A percentile compares a stretch with the other conserved stretches of the same genome.
Evolutionary conservation across 2,888 invertebrate species (phyloP).

Genomic region (Reticulitermes lucifugus): DNA sequence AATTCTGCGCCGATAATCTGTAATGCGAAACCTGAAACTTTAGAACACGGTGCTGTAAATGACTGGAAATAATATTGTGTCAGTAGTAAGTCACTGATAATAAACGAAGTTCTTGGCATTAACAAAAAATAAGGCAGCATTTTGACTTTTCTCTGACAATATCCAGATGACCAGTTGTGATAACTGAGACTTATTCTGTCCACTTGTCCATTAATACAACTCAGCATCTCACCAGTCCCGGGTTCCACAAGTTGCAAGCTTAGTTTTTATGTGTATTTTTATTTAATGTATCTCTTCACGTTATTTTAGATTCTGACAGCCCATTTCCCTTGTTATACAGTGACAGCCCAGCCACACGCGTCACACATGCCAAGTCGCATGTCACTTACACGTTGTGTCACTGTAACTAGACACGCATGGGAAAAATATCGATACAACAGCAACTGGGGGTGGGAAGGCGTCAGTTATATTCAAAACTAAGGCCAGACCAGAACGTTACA

Average conservation of each 20-base stretch:
- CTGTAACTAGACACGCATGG: conserved; percentile 27
- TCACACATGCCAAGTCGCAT: conserved; percentile 46
- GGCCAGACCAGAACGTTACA: not conserved
- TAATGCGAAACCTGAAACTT: too few species aligned
- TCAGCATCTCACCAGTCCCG: not conserved
- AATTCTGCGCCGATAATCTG: too few species aligned
- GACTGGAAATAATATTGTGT: too few species aligned
- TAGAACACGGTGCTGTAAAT: too few species aligned
- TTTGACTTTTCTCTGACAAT: too few species aligned
- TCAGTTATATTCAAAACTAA: too few species aligned
- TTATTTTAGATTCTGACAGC: conserved; percentile 50
- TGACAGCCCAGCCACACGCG: conserved; percentile 47
- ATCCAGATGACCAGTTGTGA: too few species aligned
- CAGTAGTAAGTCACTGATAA: too few species aligned
- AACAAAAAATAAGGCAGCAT: too few species aligned
- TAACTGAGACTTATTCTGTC: too few species aligned
- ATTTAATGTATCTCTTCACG: conserved; percentile 50
- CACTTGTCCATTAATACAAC: too few species aligned
- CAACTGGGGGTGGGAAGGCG: not conserved
- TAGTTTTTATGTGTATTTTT: conserved; percentile 23
- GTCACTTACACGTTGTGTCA: conserved; percentile 47
- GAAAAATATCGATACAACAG: conserved; percentile 36
- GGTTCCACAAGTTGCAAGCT: conserved; percentile 11
- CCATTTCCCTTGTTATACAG: conserved; percentile 51
- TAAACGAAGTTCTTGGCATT: too few species aligned